A percentile compares a stretch with the other conserved stretches of the same genome.
Evolutionary conservation across 1,140 invertebrate species (phyloP).

Genomic region (Arion vulgaris): DNA sequence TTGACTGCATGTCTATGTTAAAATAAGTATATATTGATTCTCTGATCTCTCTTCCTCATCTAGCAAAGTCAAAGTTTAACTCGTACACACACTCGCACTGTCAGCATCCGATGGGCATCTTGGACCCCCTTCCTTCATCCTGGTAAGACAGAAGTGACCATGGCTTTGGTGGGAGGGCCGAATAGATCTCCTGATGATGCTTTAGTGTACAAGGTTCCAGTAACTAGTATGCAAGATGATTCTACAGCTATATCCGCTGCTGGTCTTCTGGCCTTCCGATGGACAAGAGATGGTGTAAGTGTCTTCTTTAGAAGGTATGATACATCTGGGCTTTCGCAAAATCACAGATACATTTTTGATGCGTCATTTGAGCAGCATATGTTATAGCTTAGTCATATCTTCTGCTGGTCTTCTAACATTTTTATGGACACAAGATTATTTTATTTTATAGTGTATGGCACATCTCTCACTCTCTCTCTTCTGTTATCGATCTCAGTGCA

Average conservation of each 20-base stretch:
- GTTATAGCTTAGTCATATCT: no score
- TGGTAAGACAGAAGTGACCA: conserved; percentile 49
- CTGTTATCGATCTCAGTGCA: no score
- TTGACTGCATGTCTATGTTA: no score
- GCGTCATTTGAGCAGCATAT: no score
- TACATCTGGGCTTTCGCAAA: no score
- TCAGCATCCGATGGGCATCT: conserved; percentile 67
- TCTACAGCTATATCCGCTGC: conserved; percentile 51
- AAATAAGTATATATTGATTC: no score
- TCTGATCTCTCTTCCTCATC: not conserved
- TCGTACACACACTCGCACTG: conserved; percentile 57
- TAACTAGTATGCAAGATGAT: conserved; percentile 66
- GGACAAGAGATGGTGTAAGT: conserved; percentile 45
- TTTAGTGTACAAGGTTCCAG: conserved; percentile 64
- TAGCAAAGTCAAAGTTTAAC: conserved; percentile 55
- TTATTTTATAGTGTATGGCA: no score
- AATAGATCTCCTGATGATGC: conserved; percentile 62
- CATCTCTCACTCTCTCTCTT: no score
- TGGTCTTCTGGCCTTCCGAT: conserved; percentile 63
- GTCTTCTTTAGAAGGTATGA: not conserved
- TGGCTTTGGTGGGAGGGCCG: conserved; percentile 63
- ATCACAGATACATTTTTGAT: no score
- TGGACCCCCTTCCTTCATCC: conserved; percentile 67
- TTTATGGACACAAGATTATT: no score
- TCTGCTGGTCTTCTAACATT: no score